phyloP scores from a whole-genome alignment of 2,797 vertebrate species.

The Delichon dasypus region DNA sequence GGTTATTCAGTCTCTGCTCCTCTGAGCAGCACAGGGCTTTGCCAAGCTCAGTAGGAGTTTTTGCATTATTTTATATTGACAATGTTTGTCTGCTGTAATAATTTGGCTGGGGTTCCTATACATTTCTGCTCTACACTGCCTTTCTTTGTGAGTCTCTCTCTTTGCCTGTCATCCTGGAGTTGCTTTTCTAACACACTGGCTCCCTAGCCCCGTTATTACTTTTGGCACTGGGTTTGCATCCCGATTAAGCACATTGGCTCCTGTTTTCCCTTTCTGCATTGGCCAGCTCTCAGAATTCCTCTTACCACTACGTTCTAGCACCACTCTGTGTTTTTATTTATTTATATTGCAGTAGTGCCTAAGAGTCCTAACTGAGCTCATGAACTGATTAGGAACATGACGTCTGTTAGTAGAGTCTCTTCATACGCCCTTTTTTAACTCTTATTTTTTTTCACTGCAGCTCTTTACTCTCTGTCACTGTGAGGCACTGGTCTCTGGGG shows the following conservation, averaged over 20 bases:
- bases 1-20: slow-evolving; percentile 9
- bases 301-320: slow-evolving; percentile 45
- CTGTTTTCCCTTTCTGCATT: slow-evolving; percentile 38
- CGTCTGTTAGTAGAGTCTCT: not conserved
- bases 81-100: slow-evolving; percentile 58
- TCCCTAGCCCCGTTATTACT: slow-evolving; percentile 52
- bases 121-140: slow-evolving; percentile 55
- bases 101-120: slow-evolving; percentile 42
- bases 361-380: slow-evolving; percentile 31
- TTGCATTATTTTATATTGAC: slow-evolving; percentile 54
- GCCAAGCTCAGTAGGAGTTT: slow-evolving; percentile 36
- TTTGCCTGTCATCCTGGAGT: slow-evolving; percentile 41
- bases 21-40: not conserved
- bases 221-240: slow-evolving; percentile 59
- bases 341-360: slow-evolving; percentile 41
- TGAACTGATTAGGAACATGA: not conserved
- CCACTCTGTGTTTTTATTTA: slow-evolving; percentile 38
- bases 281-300: slow-evolving; percentile 48
- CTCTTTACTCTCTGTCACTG: not conserved
- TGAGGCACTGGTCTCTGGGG: not conserved
- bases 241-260: slow-evolving; percentile 59
- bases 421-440: not conserved
- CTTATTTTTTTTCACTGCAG: not conserved
- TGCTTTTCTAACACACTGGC: slow-evolving; percentile 58
- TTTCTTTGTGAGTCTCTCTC: slow-evolving; percentile 50